Evolutionary conservation across 2,888 invertebrate genomes (phyloP).

Genomic region (Cremastinae sp.): DNA sequence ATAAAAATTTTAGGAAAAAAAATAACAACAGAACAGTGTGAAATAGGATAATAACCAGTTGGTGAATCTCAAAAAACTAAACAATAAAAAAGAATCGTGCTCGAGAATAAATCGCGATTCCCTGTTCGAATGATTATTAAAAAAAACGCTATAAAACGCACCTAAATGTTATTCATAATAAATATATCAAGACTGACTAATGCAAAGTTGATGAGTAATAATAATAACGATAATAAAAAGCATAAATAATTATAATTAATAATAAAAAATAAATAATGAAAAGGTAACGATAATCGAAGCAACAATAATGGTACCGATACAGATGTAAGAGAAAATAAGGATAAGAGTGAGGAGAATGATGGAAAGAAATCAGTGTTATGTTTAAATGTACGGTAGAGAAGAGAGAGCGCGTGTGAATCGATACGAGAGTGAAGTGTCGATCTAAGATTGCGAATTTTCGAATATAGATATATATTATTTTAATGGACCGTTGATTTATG

Average conservation of each 20-base stretch:
- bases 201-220: conserved; percentile 60
- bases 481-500: conserved; percentile 78
- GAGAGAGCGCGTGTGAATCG: background rate
- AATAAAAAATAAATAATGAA: conserved; percentile 56
- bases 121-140: conserved; percentile 43
- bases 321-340: conserved; percentile 56
- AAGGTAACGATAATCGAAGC: conserved; percentile 6
- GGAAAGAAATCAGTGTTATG: conserved; percentile 79
- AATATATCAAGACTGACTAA: conserved; percentile 67
- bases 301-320: conserved; percentile 38
- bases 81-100: conserved; percentile 25
- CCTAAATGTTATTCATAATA: conserved; percentile 60
- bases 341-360: no score
- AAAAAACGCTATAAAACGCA: conserved; percentile 54
- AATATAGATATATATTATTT: conserved; percentile 77
- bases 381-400: conserved; percentile 79
- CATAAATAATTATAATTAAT: conserved; percentile 60
- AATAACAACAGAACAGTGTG: conserved; percentile 23
- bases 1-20: no score
- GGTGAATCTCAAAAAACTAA: no score
- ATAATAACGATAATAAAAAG: conserved; percentile 58
- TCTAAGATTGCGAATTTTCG: conserved; percentile 77
- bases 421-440: conserved; percentile 30
- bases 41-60: conserved; percentile 15
- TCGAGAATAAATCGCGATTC: conserved; percentile 35